phyloP scores from a whole-genome alignment of 2,113 vertebrate genomes.

The Anolis sagrei region DNA sequence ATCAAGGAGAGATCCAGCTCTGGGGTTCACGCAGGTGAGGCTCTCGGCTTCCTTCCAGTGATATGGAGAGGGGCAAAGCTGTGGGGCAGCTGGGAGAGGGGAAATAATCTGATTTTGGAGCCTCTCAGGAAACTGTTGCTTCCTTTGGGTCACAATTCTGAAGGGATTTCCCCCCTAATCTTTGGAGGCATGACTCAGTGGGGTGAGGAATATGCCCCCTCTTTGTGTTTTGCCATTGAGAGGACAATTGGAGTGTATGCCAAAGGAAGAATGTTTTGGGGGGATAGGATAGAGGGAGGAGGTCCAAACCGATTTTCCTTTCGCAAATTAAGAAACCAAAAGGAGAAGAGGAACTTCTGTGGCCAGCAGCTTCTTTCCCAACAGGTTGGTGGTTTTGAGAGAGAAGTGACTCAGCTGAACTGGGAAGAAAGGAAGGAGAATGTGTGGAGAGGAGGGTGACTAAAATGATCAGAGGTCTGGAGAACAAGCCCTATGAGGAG shows the following conservation, averaged over 20 bases:
- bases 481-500: too few species aligned
- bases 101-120: neutral
- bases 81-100: neutral
- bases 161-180: neutral
- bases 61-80: neutral
- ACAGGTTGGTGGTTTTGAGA: conserved; percentile 25
- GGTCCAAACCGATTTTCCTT: too few species aligned
- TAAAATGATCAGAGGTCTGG: too few species aligned
- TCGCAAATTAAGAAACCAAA: neutral
- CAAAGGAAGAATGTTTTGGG: too few species aligned
- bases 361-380: neutral
- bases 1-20: neutral
- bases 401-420: conserved; percentile 28
- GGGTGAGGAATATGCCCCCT: neutral
- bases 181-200: neutral
- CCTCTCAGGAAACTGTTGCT: neutral
- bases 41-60: too few species aligned
- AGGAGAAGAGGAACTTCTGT: neutral
- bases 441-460: too few species aligned
- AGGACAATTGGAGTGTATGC: neutral
- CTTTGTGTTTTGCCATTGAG: neutral
- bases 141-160: neutral
- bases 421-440: neutral
- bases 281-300: too few species aligned
- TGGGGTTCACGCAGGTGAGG: neutral